Conservation (phyloP, 2,888 invertebrate species). For the Eudasyphora cyanicolor region DNA sequence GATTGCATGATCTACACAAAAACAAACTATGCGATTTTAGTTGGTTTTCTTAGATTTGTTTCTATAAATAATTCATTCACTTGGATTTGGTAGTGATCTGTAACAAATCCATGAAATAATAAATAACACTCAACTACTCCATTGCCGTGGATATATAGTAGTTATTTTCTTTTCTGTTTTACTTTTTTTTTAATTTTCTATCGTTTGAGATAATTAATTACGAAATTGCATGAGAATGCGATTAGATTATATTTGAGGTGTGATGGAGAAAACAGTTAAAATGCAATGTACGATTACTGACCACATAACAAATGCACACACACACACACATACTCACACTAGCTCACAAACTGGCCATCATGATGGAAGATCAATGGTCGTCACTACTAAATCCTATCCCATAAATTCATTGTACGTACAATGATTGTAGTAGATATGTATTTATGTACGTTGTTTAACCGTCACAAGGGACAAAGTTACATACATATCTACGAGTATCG, state of each 20-base stretch:
- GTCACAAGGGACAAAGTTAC: conserved; percentile 1
- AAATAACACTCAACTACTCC: neutral
- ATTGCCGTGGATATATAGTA: neutral
- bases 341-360: no score
- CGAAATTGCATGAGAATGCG: conserved; percentile 56
- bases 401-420: no score
- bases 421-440: neutral
- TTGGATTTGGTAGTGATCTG: conserved; percentile 21
- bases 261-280: conserved; percentile 22
- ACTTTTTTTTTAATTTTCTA: neutral
- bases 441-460: no score
- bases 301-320: neutral
- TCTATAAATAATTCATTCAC: conserved; percentile 25
- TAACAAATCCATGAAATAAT: conserved; percentile 17
- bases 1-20: conserved; percentile 26
- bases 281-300: neutral
- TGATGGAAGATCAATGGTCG: conserved; percentile 10
- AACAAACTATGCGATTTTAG: conserved; percentile 2
- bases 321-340: no score
- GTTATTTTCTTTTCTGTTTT: neutral
- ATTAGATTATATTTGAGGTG: no score
- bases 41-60: neutral
- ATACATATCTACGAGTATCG: no score
- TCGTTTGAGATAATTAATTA: conserved; percentile 57
- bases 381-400: no score